Evolutionary conservation across 2,797 vertebrate genomes (phyloP), one percentile per base, ranked within the genome.

Genomic region (Pygocentrus nattereri): DNA sequence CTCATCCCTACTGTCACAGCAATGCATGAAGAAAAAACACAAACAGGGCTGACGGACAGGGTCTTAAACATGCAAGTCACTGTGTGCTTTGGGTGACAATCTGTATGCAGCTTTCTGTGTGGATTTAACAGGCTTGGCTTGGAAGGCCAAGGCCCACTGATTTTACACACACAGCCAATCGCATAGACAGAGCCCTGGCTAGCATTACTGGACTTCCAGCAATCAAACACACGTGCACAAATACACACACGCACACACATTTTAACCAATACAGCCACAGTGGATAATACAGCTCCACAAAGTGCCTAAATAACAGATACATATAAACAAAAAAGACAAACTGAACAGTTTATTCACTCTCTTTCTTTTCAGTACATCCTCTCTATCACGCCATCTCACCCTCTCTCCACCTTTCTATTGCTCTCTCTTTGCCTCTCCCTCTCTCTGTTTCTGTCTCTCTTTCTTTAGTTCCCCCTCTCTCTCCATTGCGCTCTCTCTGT

Each of bases 161-260:
- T 94, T 90, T 82, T 84, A 86, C 65, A 80, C 83, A 86, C 88
- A 87, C 86, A 87, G 85, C 91, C 93, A 92, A 92, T 93, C 93
- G 89, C 61, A 49, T 73, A 90, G 89, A 93, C 87, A 82, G 91
- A 89, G 91, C 89, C 86, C 76, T 34, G 54, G 79, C 80, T 83
- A 85, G 73, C 73, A 74, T 49, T 89, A 91, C 89, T 56, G 21
- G 4, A 87, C 90, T 87, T 83, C 89, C 88, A 90, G 90, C 88
- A 89, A 91, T 80, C 85, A 69, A 84, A 82, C 70, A 69, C 78
- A 52, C 52, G 76, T 61, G 86, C 64, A 84, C 82, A 81, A 84
- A 70, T 83, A 82, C 59, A 70, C 76, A 52, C 47, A 79, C 49
- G 86, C 58, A 83, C 81, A 86, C 80, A 79, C 59, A 61, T 85